These are phyloP conservation scores for Neolamprologus toae DNA, from an alignment of 2,113 vertebrate species.

Conservation along the genomic window DNA sequence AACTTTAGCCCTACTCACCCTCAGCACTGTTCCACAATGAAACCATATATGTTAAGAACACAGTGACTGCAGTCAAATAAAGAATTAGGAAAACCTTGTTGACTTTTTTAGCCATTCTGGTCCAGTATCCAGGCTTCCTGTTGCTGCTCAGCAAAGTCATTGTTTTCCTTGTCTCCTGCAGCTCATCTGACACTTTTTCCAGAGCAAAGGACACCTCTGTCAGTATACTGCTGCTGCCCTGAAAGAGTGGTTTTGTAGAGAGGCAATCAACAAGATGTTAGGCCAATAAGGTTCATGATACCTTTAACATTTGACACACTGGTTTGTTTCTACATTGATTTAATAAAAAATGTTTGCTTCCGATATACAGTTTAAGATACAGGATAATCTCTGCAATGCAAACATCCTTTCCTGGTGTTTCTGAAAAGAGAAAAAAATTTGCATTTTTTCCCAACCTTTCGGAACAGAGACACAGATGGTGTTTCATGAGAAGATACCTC, in stretches of 20 bases:
- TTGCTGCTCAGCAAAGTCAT: accelerated
- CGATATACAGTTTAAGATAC: neutral
- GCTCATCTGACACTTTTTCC: neutral
- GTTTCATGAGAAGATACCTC: neutral
- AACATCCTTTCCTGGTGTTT: neutral
- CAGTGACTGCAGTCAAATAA: neutral
- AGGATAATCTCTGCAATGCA: neutral
- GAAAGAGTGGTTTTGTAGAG: neutral
- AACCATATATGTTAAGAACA: neutral
- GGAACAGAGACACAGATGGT: neutral
- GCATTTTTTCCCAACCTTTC: neutral
- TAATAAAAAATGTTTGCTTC: neutral
- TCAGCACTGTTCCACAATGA: neutral
- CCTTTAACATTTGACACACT: neutral
- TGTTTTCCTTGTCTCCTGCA: neutral
- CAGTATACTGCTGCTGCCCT: neutral
- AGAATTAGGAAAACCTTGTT: neutral
- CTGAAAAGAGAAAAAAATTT: neutral
- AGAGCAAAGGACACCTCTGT: neutral
- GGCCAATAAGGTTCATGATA: neutral
- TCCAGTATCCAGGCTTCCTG: neutral
- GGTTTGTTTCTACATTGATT: neutral
- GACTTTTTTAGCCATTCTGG: neutral
- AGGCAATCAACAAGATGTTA: neutral
- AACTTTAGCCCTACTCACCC: neutral